A percentile compares a stretch with the other conserved stretches of the same genome.
Conservation (phyloP, 2,888 invertebrate genomes). For the Actias luna region DNA sequence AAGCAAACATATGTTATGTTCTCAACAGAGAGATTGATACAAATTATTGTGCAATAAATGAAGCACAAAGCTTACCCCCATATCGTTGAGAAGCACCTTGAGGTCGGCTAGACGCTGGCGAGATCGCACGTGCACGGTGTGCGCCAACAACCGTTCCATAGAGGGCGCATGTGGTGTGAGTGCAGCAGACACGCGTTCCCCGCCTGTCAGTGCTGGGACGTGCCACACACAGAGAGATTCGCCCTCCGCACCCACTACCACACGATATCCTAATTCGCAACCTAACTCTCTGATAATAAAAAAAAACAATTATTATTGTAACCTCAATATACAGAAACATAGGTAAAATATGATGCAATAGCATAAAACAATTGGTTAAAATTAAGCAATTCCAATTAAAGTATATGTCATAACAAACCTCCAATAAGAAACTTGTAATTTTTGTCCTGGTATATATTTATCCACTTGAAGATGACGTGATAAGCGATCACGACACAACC, state of each 20-base stretch:
- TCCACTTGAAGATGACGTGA: constrained; percentile 95
- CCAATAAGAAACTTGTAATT: constrained; percentile 97
- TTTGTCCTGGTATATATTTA: constrained; percentile 94
- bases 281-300: constrained; percentile 83
- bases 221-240: constrained; percentile 78
- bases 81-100: constrained; percentile 87
- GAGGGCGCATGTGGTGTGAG: constrained; percentile 95
- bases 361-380: not conserved
- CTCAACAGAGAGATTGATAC: not conserved
- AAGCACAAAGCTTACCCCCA: constrained; percentile 63
- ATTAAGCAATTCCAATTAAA: not conserved
- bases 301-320: not conserved
- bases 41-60: no score
- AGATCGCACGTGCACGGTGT: constrained; percentile 96
- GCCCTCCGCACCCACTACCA: constrained; percentile 93
- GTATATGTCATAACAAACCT: constrained; percentile 75
- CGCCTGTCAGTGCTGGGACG: constrained; percentile 82
- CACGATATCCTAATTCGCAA: constrained; percentile 92
- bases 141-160: constrained; percentile 96
- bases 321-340: not conserved
- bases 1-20: not conserved
- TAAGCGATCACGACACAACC: constrained; percentile 93
- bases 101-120: constrained; percentile 91
- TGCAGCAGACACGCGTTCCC: constrained; percentile 83
- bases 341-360: not conserved